Evolutionary conservation across 1,140 invertebrate species (phyloP), one percentile per base, ranked within the genome.

Genomic region (Mamestra configurata): DNA sequence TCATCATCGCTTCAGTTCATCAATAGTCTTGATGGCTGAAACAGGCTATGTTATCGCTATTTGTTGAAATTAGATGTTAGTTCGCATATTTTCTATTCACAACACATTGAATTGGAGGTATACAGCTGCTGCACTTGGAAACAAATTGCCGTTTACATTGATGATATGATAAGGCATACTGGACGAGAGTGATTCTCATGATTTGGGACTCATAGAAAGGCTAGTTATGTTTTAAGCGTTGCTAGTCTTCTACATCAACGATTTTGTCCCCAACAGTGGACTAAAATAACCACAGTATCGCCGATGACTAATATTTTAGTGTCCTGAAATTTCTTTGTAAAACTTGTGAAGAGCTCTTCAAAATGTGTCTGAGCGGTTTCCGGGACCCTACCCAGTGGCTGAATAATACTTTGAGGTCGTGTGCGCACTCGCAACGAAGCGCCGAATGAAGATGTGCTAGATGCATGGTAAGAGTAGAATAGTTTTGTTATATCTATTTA

Each of bases 381-480:
- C 40, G 22, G 71, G 79, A 83, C 86, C 84, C 83, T 85, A 72
- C 90, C 93, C 93, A 94, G 93, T 94, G 91, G 77, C 92, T 94
- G 93, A 93, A 92, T 94, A 94, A 94, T 94, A 94, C 93, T 94
- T 94, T 90, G 90, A 93, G 79, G 81, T 90, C 86, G 88, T 93
- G 89, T 68, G 70, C 18, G 89, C 89, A 8, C 20, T 57, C 24
- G 71, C 92, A 85, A 84, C 92, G 87, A 53, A 55, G 79, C 83
- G 24, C 68, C 82, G 78, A 37, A 66, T 43, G 79, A 78, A 73
- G 71, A 73, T 61, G 72, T 80, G 40, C 84, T 83, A 57, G 81
- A 13, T 73, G 92, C 91, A 90, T 92, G 92, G 92, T 93, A 88
- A 94, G 90, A 91, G 80, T 92, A 87, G 87, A 80, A 20, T 64